These are phyloP conservation scores for Spatulosminthurus flaviceps DNA, from an alignment of 2,888 invertebrate genomes.

Conservation along the genomic window DNA sequence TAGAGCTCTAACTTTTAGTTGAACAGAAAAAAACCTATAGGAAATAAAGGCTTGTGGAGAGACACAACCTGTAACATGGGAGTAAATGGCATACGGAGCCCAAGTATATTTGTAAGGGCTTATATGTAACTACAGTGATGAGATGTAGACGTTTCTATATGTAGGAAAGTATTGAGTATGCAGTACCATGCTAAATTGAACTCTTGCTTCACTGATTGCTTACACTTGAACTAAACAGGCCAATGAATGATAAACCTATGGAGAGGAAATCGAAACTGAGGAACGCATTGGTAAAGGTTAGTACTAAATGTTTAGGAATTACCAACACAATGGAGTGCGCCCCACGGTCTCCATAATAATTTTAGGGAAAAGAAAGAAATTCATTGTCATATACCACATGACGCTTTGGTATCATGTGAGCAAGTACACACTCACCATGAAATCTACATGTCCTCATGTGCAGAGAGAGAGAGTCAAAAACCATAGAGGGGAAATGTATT, in stretches of 20 bases:
- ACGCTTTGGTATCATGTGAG: not conserved
- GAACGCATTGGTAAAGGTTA: slow-evolving; percentile 10
- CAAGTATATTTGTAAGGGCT: too few relatives aligned
- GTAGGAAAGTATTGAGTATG: too few relatives aligned
- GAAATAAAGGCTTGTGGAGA: too few relatives aligned
- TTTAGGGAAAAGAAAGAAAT: slow-evolving; percentile 12
- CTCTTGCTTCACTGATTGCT: not conserved
- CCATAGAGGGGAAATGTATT: not conserved
- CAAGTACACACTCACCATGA: not conserved
- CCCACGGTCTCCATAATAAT: slow-evolving; percentile 11
- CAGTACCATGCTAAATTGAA: not conserved
- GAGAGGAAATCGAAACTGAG: not conserved
- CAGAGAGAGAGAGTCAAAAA: not conserved
- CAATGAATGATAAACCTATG: not conserved
- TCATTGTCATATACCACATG: slow-evolving; percentile 18
- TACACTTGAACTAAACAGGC: not conserved
- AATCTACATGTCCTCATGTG: too few relatives aligned
- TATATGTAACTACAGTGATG: too few relatives aligned
- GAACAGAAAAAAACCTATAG: too few relatives aligned
- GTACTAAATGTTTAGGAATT: slow-evolving; percentile 12
- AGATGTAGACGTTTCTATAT: too few relatives aligned
- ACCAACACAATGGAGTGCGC: slow-evolving; percentile 10
- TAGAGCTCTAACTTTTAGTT: too few relatives aligned
- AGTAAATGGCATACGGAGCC: too few relatives aligned
- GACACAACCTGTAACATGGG: too few relatives aligned